Conservation (phyloP, 2,888 invertebrate species). For the Pachliopta kotzebuea region DNA sequence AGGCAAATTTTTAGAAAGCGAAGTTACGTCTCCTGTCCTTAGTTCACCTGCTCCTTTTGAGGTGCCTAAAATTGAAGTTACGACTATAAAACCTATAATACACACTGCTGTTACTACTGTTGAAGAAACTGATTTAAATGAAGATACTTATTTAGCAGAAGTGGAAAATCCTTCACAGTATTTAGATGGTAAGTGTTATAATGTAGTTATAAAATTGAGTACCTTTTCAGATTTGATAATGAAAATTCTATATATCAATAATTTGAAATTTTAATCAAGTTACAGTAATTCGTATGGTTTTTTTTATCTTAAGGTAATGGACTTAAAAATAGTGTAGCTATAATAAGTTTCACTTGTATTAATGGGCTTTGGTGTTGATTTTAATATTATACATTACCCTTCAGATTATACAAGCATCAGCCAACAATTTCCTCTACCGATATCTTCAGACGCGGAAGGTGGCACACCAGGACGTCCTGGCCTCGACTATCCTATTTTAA, state of each 20-base stretch:
- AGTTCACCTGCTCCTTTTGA: conserved; percentile 66
- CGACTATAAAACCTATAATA: conserved; percentile 47
- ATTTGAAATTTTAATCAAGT: background rate
- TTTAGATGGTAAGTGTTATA: conserved; percentile 59
- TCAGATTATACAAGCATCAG: conserved; percentile 54
- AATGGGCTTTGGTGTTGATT: background rate
- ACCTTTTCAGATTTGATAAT: background rate
- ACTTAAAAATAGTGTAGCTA: too few species aligned
- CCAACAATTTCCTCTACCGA: conserved; percentile 63
- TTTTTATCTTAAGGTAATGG: too few species aligned
- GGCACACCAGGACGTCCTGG: conserved; percentile 85
- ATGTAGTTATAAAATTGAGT: background rate
- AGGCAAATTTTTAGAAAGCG: conserved; percentile 60
- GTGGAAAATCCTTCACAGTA: conserved; percentile 66
- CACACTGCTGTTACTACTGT: conserved; percentile 42
- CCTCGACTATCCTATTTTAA: conserved; percentile 89
- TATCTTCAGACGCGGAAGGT: conserved; percentile 77
- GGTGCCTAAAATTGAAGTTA: conserved; percentile 41
- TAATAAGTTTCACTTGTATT: background rate
- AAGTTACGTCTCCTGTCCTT: conserved; percentile 53
- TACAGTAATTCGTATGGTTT: background rate
- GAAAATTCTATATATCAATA: background rate
- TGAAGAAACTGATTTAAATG: conserved; percentile 49
- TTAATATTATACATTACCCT: conserved; percentile 29
- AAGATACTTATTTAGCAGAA: conserved; percentile 61